Percentiles rank a stretch among this genome's conserved stretches.
Evolutionary conservation across 2,797 vertebrate genomes (phyloP).

Genomic region (Paedocypris micromegethes): DNA sequence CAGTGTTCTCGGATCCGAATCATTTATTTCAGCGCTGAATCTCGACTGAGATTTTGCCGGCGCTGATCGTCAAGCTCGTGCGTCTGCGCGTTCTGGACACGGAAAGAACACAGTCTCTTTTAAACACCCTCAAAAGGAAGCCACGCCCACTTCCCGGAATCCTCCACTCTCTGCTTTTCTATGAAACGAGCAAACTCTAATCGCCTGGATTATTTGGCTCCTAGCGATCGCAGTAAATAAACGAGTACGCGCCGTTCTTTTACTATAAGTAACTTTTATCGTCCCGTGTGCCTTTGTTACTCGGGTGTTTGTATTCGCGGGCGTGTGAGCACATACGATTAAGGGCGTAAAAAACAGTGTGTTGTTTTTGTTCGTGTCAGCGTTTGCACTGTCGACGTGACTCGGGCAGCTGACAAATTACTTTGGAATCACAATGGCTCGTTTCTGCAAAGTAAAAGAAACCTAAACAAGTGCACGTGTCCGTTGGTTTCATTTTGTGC

Average conservation of each 20-base stretch:
- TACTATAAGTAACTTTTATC: no score
- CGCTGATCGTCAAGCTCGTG: background rate
- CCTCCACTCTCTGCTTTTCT: conserved; percentile 31
- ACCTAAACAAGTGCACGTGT: background rate
- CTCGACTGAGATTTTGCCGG: background rate
- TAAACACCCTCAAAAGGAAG: background rate
- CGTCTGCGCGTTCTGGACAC: background rate
- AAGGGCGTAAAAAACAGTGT: background rate
- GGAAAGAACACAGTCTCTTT: background rate
- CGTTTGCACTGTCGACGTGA: background rate
- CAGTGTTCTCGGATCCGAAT: conserved; percentile 17
- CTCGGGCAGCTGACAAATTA: background rate
- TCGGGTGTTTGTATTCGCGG: background rate
- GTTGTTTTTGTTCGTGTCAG: background rate
- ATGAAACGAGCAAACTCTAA: background rate
- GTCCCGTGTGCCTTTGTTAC: no score
- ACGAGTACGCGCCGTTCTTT: no score
- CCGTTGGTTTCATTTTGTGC: no score
- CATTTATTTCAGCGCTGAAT: conserved; percentile 28
- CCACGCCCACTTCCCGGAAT: conserved; percentile 34
- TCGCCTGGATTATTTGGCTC: no score
- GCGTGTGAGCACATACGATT: background rate
- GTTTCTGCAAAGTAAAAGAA: conserved; percentile 14
- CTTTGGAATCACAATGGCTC: background rate
- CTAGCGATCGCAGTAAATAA: no score